Base-by-base conservation (phyloP, 2,797 vertebrate genomes). In the Characodon lateralis region DNA sequence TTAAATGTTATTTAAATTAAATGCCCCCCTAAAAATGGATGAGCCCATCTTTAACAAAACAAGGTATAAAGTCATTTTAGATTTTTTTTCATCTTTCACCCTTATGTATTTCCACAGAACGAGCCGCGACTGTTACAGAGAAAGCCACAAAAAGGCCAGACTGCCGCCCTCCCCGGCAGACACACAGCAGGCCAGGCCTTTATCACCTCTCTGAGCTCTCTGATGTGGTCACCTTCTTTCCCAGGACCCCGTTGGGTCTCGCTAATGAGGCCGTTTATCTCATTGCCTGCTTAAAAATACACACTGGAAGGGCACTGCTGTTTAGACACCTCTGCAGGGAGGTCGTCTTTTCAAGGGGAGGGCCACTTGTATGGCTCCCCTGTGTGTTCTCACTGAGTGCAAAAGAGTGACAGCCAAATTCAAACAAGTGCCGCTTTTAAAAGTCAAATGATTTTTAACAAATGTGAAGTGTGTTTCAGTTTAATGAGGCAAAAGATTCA, bases 161-260 rank as follows among this genome's bases (percentile, higher is more conserved):
- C 58, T 75, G 74, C 55, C 39, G 9, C 26, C 51, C 51, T 13
- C 41, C 58, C 76, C 76, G 71, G 76, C 46, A 66, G 65, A 69
- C 74, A 13, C 81, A 1, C 86, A 88, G 88, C 80, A 65, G 82
- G 87, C 51, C 55, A 26, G 65, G 76, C 70, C 83, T 85, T 89
- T 80, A 81, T 78, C 78, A 31, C 74, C 66, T 53, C 84, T 78
- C 80, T 80, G 68, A 58, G 82, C 84, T 78, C 89, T 92, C 89
- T 90, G 80, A 91, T 87, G 88, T 78, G 80, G 87, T 88, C 85
- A 81, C 89, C 88, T 83, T 85, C 89, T 83, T 85, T 77, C 78
- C 70, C 46, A 84, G 82, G 79, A 79, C 87, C 87, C 87, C 71
- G 35, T 78, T 72, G 82, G 76, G 73, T 72, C 76, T 77, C 8